Evolutionary conservation across 2,797 vertebrate species (phyloP), one percentile per base, ranked within the genome.

Genomic region (Enteromius mattozi): DNA sequence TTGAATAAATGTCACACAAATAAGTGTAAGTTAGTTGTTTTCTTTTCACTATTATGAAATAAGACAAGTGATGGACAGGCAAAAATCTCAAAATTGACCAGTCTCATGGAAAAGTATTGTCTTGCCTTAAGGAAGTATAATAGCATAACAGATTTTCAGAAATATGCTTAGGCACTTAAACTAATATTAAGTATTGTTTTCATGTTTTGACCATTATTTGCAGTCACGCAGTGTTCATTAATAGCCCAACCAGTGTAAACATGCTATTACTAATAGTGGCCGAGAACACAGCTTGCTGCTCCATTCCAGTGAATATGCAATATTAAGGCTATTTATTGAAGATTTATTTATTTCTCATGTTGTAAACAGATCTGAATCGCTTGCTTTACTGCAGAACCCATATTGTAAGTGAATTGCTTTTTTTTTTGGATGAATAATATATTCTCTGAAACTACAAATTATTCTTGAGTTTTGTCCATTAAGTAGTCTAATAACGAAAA

Each of bases 191-290:
- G 47, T 54, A 17, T 56, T 21, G 47, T 54, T 51, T 21, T 72
- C 30, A 74, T 54, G 30, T 49, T 12, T 56, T 76, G 19, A 13
- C 49, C 12, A 76, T 35, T 76, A 40, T 40, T 77, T 59, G 74
- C 74, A 37, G 35, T 40, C 74, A 40, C 6, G 1, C 49, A 37
- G 33, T 7, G 21, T 24, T 40, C 6, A 59, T 59, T 77, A 24
- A 77, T 40, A 59, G 21, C 74, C 21, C 51, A 59, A 51, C 51
- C 35, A 56, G 13, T 37, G 74, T 76, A 59, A 40, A 76, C 30
- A n/a, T 1, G 5, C 14, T 6, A 16, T 76, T 77, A 33, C 40
- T 59, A 77, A 74, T 72, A 49, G 24, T 40, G 13, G 7, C 14
- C 4, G 21, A 77, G 14, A 77, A 40, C 35, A 0, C 66, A 40